Evolutionary conservation across 2,888 invertebrate genomes (phyloP), one percentile per base, ranked within the genome.

Genomic region (Agrotis segetum): DNA sequence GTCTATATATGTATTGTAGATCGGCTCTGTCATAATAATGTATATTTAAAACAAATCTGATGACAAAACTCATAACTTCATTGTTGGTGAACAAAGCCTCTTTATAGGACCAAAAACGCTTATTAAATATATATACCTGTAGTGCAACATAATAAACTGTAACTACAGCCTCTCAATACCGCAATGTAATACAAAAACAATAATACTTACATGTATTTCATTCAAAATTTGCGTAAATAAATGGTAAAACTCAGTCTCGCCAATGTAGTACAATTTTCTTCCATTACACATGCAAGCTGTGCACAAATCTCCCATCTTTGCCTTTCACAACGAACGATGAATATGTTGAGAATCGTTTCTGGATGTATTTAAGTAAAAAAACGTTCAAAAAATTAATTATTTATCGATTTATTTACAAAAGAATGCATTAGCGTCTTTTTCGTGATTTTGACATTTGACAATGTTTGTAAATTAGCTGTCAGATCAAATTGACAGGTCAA

Each of bases 231-330:
- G 91, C 2, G 88, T 84, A 83, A 92, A 95, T 76, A 94, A 65
- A 56, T 89, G 70, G 40, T 91, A 89, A 40, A 87, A 89, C 2
- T 85, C 93, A 0, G 92, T 92, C 5, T 92, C 93, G 0, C 82
- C 88, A 2, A 95, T 89, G 67, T 84, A 89, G 69, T 80, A 86
- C 17, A 95, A 71, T 78, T 91, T 94, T 65, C 95, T 84, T 0
- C 91, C 96, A 0, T 85, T 74, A 80, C 92, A 92, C 59, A 94
- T 78, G 74, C 95, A 95, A 2, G 91, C 89, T 1, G 92, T 87
- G 67, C 95, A 95, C 62, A 94, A 83, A 50, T 90, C 90, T 2
- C 90, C 92, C 95, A 97, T 96, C 64, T 76, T 88, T 58, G 0
- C 47, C 0, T 69, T 16, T 14, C 7, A 49, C 0, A 14, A 34